Percentiles rank a stretch among this genome's conserved stretches.
Conservation (phyloP, 2,888 invertebrate species). For the Hedya salicella region DNA sequence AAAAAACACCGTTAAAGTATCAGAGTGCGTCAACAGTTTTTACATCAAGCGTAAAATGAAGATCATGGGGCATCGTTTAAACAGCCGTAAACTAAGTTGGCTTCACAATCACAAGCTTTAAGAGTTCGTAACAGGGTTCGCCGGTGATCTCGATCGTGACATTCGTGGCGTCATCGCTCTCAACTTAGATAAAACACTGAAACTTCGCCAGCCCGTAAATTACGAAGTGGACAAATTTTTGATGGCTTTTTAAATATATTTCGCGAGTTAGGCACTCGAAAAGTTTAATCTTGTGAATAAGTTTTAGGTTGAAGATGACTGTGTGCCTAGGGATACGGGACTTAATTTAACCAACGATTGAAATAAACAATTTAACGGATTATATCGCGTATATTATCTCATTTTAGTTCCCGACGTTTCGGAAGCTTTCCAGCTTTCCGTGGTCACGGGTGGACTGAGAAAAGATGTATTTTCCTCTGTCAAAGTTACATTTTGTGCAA, state of each 20-base stretch:
- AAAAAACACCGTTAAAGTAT: neutral
- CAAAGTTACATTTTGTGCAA: no score
- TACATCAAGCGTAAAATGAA: conserved; percentile 28
- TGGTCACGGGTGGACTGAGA: no score
- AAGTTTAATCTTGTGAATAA: conserved; percentile 32
- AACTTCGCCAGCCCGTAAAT: conserved; percentile 39
- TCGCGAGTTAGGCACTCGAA: conserved; percentile 34
- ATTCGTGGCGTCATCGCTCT: conserved; percentile 28
- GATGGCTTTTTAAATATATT: conserved; percentile 42
- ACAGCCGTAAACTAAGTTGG: conserved; percentile 35
- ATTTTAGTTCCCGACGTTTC: no score
- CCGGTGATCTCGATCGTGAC: conserved; percentile 17
- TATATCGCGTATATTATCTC: no score
- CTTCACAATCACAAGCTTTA: conserved; percentile 25
- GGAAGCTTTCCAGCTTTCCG: no score
- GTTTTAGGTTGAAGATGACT: conserved; percentile 29
- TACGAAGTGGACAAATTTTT: conserved; percentile 43
- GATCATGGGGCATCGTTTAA: conserved; percentile 36
- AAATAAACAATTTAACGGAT: no score
- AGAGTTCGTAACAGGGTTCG: conserved; percentile 31
- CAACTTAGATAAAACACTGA: conserved; percentile 32
- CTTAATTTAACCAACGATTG: conserved; percentile 17
- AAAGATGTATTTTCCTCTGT: no score
- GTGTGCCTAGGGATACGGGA: conserved; percentile 10
- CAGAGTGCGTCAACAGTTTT: conserved; percentile 12